Percentiles rank a stretch among this genome's conserved stretches.
phyloP scores from a whole-genome alignment of 2,113 vertebrate species.

The Ciconia maguari region DNA sequence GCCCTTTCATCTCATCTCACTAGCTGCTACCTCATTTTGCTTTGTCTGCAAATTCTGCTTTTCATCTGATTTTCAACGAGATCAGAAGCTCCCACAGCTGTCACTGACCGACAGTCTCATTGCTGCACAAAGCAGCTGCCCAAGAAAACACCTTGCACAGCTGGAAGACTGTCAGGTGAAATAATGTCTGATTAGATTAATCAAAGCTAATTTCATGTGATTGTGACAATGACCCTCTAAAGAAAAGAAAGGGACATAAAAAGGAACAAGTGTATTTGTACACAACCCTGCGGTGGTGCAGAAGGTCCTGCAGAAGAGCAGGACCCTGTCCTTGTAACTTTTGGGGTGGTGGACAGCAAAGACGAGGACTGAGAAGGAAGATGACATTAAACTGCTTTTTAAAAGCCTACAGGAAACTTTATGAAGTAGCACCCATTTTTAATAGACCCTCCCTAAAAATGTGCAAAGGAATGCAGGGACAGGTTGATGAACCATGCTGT shows the following conservation, averaged over 20 bases:
- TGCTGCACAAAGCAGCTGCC: not conserved
- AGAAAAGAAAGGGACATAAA: not conserved
- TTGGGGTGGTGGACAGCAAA: not conserved
- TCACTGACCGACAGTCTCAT: not conserved
- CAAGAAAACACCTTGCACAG: not conserved
- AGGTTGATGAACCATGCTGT: not conserved
- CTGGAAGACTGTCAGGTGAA: not conserved
- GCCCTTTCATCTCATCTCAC: not conserved
- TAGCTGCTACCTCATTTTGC: not conserved
- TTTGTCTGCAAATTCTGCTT: not conserved
- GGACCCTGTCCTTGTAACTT: not conserved
- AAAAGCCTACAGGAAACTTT: not conserved
- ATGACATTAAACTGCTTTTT: not conserved
- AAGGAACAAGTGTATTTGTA: not conserved
- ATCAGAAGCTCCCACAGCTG: not conserved
- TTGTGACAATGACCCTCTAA: not conserved
- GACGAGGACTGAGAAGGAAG: not conserved
- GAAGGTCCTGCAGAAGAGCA: not conserved
- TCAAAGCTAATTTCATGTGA: not conserved
- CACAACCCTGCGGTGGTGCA: rapidly evolving
- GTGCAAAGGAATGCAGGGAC: not conserved
- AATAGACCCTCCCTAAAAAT: not conserved
- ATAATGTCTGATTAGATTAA: not conserved
- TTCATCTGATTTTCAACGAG: not conserved
- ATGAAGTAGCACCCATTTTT: not conserved